Conservation (phyloP, 92 coral and sea anemone genomes). For the Palythoa grandis region DNA sequence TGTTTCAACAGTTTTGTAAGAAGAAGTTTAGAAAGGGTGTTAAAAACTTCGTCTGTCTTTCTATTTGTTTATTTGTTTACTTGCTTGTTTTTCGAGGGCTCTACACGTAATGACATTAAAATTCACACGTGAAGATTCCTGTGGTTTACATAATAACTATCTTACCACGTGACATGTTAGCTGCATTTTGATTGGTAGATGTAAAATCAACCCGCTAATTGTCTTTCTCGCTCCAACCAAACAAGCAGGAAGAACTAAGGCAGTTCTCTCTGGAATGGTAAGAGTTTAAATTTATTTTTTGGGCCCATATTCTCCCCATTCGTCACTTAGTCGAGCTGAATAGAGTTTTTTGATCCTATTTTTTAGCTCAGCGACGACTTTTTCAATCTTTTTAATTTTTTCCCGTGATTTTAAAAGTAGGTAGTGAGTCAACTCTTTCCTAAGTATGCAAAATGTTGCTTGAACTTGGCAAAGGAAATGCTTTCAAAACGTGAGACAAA, state of each 20-base stretch:
- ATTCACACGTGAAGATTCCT: slow-evolving; percentile 48
- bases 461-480: slow-evolving; percentile 39
- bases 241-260: slow-evolving; percentile 34
- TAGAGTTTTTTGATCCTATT: slow-evolving; percentile 17
- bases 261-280: slow-evolving; percentile 37
- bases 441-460: slow-evolving; percentile 52
- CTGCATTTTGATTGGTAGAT: slow-evolving; percentile 34
- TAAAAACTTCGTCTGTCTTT: not conserved
- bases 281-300: slow-evolving; percentile 50
- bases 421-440: slow-evolving; percentile 69
- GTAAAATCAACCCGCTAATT: slow-evolving; percentile 43
- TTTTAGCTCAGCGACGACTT: slow-evolving; percentile 39
- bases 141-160: slow-evolving; percentile 44
- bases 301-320: slow-evolving; percentile 13
- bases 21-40: too few relatives aligned
- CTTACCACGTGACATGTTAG: slow-evolving; percentile 11
- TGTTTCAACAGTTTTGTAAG: too few relatives aligned
- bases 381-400: slow-evolving; percentile 45
- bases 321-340: slow-evolving; percentile 12
- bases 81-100: not conserved
- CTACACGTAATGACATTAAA: slow-evolving; percentile 44
- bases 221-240: slow-evolving; percentile 32
- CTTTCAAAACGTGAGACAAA: slow-evolving; percentile 9
- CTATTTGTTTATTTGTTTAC: not conserved
- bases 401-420: slow-evolving; percentile 86